Evolutionary conservation across 2,888 invertebrate species (phyloP), one percentile per base, ranked within the genome.

Genomic region (Achlya flavicornis): DNA sequence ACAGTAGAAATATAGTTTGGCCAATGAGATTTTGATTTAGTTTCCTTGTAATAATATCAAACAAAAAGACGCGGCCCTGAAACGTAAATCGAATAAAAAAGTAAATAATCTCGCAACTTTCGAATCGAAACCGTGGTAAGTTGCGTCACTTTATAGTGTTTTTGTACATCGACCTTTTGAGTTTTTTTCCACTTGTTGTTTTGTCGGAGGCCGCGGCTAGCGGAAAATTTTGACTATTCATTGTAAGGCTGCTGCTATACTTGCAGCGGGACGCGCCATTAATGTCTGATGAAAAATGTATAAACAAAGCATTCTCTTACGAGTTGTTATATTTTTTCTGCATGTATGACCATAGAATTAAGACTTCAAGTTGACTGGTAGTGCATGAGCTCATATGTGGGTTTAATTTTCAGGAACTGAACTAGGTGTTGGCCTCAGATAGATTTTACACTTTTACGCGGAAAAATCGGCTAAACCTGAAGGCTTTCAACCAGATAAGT

Each of bases 161-260:
- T 78, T 77, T 76, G 68, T 63, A 58, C 57, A 60, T 53, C 63
- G 66, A 57, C 62, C 61, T 65, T 68, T 68, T 68, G 67, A 65
- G 65, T 61, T 63, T 68, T 68, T 66, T 65, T 68, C 62, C 61
- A 53, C 43, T 61, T 59, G 62, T 62, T 59, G 19, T 60, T 58
- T 60, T 14, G 60, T 43, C 60, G 16, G 68, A 70, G 73, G 74
- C 66, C 65, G 60, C 57, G 57, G 61, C 33, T 57, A 69, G 61
- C 63, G 77, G 77, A 78, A 74, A 60, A 65, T 78, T 78, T 71
- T 62, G 61, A 57, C 65, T 65, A 63, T 61, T 65, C 63, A 61
- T 63, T 65, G 41, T 60, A 63, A 48, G 57, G 61, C 46, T 26
- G 41, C 61, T 41, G 58, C 8, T 43, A 62, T 61, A 62, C 33